Conservation (phyloP, 2,888 invertebrate genomes). For the Drosophila ezoana region DNA sequence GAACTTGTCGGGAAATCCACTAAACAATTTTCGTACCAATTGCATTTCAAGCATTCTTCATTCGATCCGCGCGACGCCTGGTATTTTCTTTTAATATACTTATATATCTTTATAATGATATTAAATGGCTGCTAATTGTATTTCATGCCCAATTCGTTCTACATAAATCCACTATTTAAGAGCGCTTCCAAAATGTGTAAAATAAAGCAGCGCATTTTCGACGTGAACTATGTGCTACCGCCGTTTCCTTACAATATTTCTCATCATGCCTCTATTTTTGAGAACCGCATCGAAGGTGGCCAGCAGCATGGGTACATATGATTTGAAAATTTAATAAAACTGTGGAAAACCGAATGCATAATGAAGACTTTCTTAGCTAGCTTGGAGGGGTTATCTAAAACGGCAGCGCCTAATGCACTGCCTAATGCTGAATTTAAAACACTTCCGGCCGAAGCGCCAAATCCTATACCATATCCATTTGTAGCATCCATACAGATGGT, state of each 20-base stretch:
- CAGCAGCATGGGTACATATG: slow-evolving; percentile 17
- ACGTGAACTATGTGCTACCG: slow-evolving; percentile 6
- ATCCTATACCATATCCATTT: slow-evolving; percentile 35
- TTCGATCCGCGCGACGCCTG: too few species aligned
- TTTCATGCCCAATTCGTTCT: slow-evolving; percentile 7
- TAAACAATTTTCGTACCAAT: too few species aligned
- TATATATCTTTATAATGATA: slow-evolving; percentile 8
- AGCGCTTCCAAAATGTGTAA: neutral
- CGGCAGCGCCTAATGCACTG: neutral
- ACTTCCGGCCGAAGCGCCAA: neutral
- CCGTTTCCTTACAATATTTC: neutral
- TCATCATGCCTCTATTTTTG: neutral
- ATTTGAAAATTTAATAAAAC: neutral
- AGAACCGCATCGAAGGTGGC: neutral
- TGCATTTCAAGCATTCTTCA: too few species aligned
- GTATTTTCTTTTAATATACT: too few species aligned
- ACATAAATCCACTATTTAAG: neutral
- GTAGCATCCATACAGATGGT: slow-evolving; percentile 63
- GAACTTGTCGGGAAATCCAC: too few species aligned
- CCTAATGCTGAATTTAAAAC: neutral
- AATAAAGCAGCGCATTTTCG: too few species aligned
- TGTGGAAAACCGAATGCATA: neutral
- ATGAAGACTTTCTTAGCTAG: neutral
- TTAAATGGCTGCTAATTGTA: neutral
- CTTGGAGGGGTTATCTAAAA: neutral